Evolutionary conservation across 2,888 invertebrate species (phyloP).

Genomic region (Abrostola tripartita): DNA sequence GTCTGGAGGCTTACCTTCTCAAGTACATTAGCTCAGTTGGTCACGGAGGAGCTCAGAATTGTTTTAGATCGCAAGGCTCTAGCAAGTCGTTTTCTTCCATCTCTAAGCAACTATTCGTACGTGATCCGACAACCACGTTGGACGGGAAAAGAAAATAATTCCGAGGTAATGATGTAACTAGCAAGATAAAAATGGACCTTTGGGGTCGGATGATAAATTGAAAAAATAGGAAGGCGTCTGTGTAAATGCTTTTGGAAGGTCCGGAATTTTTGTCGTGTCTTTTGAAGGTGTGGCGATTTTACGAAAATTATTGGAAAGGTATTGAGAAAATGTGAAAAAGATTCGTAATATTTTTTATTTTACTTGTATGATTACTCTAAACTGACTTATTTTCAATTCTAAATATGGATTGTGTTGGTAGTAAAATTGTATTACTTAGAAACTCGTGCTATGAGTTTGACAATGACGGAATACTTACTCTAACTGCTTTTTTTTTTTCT

Average conservation of each 20-base stretch:
- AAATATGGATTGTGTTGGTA: too few species aligned
- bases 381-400: too few species aligned
- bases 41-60: slow-evolving; percentile 29
- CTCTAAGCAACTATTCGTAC: slow-evolving; percentile 45
- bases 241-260: slow-evolving; percentile 35
- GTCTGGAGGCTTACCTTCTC: slow-evolving; percentile 7
- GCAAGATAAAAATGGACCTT: slow-evolving; percentile 50
- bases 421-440: too few species aligned
- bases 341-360: too few species aligned
- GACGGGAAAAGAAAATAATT: slow-evolving; percentile 47
- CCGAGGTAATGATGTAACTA: slow-evolving; percentile 57
- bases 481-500: too few species aligned
- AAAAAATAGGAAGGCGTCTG: slow-evolving; percentile 41
- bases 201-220: slow-evolving; percentile 52
- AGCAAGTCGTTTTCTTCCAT: slow-evolving; percentile 20
- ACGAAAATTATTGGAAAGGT: background rate
- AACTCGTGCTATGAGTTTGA: too few species aligned
- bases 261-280: slow-evolving; percentile 19
- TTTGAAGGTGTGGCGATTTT: background rate
- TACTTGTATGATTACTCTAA: too few species aligned
- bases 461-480: too few species aligned
- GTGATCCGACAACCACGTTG: slow-evolving; percentile 41
- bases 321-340: background rate
- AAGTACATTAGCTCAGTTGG: slow-evolving; percentile 11
- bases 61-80: slow-evolving; percentile 32